Conservation (phyloP, 2,113 vertebrate genomes). For the Larimichthys crocea region DNA sequence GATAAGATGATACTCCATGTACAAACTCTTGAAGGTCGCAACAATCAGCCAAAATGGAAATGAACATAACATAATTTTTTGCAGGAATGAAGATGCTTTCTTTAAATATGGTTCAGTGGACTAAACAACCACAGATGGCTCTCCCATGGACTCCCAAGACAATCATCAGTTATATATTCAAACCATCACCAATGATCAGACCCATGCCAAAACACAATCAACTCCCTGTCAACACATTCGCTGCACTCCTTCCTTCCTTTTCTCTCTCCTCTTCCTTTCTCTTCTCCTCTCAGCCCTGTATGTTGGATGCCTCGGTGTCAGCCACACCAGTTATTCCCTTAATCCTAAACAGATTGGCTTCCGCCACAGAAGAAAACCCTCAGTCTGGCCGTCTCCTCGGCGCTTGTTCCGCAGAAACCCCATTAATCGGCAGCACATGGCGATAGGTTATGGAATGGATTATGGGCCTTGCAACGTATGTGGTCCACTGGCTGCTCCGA, state of each 20-base stretch:
- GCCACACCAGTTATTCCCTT: slow-evolving; percentile 83
- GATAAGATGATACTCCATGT: slow-evolving; percentile 37
- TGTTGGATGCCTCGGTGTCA: slow-evolving; percentile 79
- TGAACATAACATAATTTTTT: background rate
- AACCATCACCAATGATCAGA: slow-evolving; percentile 59
- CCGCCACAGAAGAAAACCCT: slow-evolving; percentile 82
- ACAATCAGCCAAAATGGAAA: slow-evolving; percentile 14
- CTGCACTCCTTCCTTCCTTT: slow-evolving; percentile 49
- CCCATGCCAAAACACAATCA: slow-evolving; percentile 73
- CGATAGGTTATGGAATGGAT: slow-evolving; percentile 85
- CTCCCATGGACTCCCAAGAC: slow-evolving; percentile 43
- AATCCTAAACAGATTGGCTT: slow-evolving; percentile 87
- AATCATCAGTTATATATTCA: slow-evolving; percentile 57
- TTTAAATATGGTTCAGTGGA: slow-evolving; percentile 14
- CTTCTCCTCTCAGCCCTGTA: slow-evolving; percentile 51
- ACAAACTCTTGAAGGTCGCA: slow-evolving; percentile 27
- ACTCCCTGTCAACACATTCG: slow-evolving; percentile 66
- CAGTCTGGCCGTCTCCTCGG: slow-evolving; percentile 81
- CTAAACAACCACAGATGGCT: slow-evolving; percentile 47
- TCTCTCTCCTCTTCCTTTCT: slow-evolving; percentile 33
- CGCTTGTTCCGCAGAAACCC: slow-evolving; percentile 79
- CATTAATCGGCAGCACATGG: slow-evolving; percentile 86
- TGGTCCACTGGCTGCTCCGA: slow-evolving; percentile 75
- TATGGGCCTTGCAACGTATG: slow-evolving; percentile 82
- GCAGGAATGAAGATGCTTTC: slow-evolving; percentile 17